Conservation (phyloP, 2,113 vertebrate genomes). For the Stegostoma tigrinum region DNA sequence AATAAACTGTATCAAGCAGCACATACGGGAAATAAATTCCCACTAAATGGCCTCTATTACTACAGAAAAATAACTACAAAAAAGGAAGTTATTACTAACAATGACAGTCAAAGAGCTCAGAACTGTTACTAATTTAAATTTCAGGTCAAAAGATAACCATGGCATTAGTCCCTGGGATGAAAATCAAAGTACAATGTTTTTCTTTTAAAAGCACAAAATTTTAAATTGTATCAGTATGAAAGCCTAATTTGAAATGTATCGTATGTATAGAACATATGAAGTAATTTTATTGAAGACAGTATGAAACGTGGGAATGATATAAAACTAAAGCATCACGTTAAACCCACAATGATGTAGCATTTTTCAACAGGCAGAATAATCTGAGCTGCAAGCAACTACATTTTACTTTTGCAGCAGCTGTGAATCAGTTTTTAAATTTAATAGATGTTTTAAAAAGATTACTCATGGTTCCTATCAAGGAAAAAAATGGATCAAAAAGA, state of each 20-base stretch:
- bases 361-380: background rate
- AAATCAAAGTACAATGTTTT: background rate
- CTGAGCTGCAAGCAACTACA: background rate
- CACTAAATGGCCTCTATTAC: background rate
- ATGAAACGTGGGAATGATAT: background rate
- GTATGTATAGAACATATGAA: background rate
- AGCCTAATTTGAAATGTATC: background rate
- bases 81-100: background rate
- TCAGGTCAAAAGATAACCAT: background rate
- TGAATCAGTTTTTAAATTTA: background rate
- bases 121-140: background rate
- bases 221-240: background rate
- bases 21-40: background rate
- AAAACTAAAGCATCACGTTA: background rate
- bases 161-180: background rate
- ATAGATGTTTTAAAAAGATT: background rate
- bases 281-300: background rate
- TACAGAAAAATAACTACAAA: background rate
- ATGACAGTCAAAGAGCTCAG: background rate
- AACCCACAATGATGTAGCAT: background rate
- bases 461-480: background rate
- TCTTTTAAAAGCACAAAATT: background rate
- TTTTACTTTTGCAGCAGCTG: background rate
- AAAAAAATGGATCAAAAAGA: background rate
- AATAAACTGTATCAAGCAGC: background rate